Evolutionary conservation across 2,113 vertebrate genomes (phyloP).

Genomic region (Globicephala melas): DNA sequence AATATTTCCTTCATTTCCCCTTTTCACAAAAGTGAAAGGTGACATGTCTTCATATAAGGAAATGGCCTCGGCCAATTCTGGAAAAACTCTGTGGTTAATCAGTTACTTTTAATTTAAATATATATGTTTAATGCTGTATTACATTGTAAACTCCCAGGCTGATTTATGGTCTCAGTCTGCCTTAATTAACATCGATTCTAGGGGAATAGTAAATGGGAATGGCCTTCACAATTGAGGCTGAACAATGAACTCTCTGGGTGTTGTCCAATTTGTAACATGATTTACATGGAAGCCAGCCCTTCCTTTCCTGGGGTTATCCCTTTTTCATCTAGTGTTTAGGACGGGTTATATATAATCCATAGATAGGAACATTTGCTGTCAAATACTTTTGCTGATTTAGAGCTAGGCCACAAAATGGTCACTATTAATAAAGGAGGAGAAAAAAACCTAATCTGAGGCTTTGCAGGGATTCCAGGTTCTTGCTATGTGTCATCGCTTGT

Average conservation of each 20-base stretch:
- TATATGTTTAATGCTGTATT: slow-evolving; percentile 89
- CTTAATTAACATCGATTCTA: slow-evolving; percentile 97
- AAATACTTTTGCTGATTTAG: slow-evolving; percentile 95
- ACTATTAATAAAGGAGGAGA: slow-evolving; percentile 90
- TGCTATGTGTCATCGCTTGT: slow-evolving; percentile 91
- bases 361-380: slow-evolving; percentile 93
- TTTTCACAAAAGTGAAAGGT: slow-evolving; percentile 76
- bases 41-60: slow-evolving; percentile 79
- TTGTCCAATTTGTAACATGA: slow-evolving; percentile 94
- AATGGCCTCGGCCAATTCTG: slow-evolving; percentile 82
- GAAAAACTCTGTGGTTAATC: slow-evolving; percentile 84
- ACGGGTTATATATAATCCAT: slow-evolving; percentile 91
- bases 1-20: slow-evolving; percentile 45
- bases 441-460: slow-evolving; percentile 92
- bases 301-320: slow-evolving; percentile 87
- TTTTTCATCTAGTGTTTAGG: slow-evolving; percentile 89
- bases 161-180: slow-evolving; percentile 91
- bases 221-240: slow-evolving; percentile 89
- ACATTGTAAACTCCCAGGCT: slow-evolving; percentile 87
- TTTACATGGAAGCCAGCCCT: slow-evolving; percentile 94
- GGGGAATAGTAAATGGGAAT: slow-evolving; percentile 92
- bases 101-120: slow-evolving; percentile 88
- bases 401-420: slow-evolving; percentile 87
- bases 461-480: slow-evolving; percentile 93
- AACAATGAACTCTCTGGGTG: slow-evolving; percentile 94